A percentile compares a stretch with the other conserved stretches of the same genome.
These are phyloP conservation scores for Pristionchus maxplancki DNA, from an alignment of 2,888 invertebrate genomes.

Conservation along the genomic window DNA sequence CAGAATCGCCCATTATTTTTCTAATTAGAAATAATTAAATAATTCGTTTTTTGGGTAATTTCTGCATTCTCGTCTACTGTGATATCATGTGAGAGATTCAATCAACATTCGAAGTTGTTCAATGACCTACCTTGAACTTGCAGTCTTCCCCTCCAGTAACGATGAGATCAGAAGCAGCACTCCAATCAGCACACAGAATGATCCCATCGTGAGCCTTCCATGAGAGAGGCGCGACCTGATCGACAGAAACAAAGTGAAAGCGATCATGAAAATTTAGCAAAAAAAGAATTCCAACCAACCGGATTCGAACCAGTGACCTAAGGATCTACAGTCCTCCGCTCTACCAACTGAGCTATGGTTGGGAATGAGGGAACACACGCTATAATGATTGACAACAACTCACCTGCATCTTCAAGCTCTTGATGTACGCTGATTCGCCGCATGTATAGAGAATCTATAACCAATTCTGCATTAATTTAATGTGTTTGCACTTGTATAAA, in stretches of 20 bases:
- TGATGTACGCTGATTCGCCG: constrained; percentile 82
- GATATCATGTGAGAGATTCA: no score
- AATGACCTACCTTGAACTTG: constrained; percentile 84
- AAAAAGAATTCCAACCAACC: constrained; percentile 49
- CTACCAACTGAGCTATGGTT: constrained; percentile 64
- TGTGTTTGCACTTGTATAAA: constrained; percentile 68
- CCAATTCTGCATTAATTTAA: not conserved
- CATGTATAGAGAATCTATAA: constrained; percentile 80
- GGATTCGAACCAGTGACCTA: constrained; percentile 53
- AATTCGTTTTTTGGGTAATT: no score
- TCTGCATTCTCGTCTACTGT: no score
- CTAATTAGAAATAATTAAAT: no score
- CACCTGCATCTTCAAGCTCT: constrained; percentile 80
- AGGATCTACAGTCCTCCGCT: constrained; percentile 64
- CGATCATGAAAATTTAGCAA: no score
- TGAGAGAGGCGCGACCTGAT: constrained; percentile 78
- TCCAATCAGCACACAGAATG: constrained; percentile 85
- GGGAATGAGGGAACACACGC: not conserved
- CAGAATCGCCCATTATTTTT: no score
- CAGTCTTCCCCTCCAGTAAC: constrained; percentile 86
- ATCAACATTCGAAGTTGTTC: not conserved
- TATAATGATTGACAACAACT: not conserved
- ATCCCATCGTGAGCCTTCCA: constrained; percentile 98
- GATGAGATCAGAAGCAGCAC: constrained; percentile 81
- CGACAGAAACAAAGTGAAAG: no score